Conservation (phyloP, 2,113 vertebrate genomes). For the Ahaetulla prasina region DNA sequence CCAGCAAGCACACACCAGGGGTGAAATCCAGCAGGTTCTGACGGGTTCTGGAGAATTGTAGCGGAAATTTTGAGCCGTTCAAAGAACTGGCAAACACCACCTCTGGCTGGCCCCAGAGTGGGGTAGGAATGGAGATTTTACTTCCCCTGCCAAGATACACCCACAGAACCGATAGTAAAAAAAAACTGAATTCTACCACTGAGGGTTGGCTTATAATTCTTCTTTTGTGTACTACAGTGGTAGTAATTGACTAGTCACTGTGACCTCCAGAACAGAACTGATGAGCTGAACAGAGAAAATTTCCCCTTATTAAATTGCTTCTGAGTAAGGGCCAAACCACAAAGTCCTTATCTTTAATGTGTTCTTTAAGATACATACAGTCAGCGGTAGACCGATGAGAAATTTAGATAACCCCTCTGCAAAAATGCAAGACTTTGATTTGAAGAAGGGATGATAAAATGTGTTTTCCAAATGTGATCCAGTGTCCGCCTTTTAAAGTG, state of each 20-base stretch:
- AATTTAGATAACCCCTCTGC: neutral
- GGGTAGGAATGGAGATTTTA: too few relatives aligned
- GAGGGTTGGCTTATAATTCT: neutral
- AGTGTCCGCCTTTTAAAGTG: neutral
- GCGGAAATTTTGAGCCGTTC: too few relatives aligned
- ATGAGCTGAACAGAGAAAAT: neutral
- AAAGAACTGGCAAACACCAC: too few relatives aligned
- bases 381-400: neutral
- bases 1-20: neutral
- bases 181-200: too few relatives aligned
- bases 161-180: too few relatives aligned
- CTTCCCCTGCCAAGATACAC: too few relatives aligned
- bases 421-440: neutral
- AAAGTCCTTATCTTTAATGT: neutral
- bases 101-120: too few relatives aligned
- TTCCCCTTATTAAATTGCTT: neutral
- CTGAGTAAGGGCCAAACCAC: neutral
- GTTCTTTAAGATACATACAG: neutral
- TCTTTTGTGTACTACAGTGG: neutral
- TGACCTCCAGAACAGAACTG: neutral
- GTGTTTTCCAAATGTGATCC: neutral
- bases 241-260: neutral
- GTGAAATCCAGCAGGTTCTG: too few relatives aligned
- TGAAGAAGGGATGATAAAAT: neutral
- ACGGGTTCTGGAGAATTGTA: too few relatives aligned